These are phyloP conservation scores for Caenorhabditis inopinata DNA, from an alignment of 1,140 invertebrate genomes.

Conservation along the genomic window DNA sequence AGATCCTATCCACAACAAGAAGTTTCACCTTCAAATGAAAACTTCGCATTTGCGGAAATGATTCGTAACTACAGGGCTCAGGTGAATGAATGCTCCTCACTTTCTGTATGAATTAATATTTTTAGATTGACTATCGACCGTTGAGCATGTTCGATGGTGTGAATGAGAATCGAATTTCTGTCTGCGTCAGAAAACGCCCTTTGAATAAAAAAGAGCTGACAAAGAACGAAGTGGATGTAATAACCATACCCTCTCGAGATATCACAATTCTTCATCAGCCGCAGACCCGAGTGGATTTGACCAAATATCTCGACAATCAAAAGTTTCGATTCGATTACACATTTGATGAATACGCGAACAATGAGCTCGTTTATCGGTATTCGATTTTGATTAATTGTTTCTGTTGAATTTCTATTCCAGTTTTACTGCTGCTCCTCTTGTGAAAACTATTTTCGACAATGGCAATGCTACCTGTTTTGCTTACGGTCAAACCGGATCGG, in stretches of 20 bases:
- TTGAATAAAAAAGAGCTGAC: conserved; percentile 79
- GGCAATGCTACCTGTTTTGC: conserved; percentile 97
- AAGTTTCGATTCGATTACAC: conserved; percentile 97
- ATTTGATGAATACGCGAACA: conserved; percentile 91
- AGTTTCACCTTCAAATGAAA: background rate
- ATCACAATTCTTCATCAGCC: conserved; percentile 95
- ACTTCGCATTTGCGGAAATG: background rate
- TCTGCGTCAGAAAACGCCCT: conserved; percentile 93
- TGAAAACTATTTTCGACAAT: conserved; percentile 89
- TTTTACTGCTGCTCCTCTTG: conserved; percentile 87
- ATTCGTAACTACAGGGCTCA: conserved; percentile 14
- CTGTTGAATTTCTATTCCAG: conserved; percentile 64
- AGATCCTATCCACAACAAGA: conserved; percentile 5
- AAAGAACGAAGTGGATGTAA: conserved; percentile 70
- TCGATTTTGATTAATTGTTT: background rate
- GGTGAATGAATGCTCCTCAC: too few relatives aligned
- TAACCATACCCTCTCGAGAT: conserved; percentile 92
- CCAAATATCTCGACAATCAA: conserved; percentile 97
- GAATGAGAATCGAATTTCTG: conserved; percentile 94
- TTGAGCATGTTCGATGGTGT: conserved; percentile 81
- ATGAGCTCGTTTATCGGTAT: conserved; percentile 83
- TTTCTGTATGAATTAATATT: too few relatives aligned
- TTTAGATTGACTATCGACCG: conserved; percentile 72
- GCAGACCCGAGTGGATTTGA: conserved; percentile 79
- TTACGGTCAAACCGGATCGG: conserved; percentile 91